Conservation (phyloP, 2,888 invertebrate genomes). For the Notodonta ziczac region DNA sequence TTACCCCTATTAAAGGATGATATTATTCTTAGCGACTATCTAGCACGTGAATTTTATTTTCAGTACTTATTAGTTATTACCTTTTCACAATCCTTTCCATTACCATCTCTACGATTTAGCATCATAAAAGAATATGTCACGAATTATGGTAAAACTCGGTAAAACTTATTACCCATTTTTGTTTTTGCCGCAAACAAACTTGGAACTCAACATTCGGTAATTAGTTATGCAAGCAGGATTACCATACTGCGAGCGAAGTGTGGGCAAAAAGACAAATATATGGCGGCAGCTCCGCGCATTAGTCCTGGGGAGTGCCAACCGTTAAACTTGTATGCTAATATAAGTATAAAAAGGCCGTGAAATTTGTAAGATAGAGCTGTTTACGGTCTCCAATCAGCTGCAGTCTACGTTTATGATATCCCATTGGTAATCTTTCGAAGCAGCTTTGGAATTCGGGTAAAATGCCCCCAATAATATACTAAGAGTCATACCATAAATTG, state of each 20-base stretch:
- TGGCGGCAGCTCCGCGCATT: slow-evolving; percentile 32
- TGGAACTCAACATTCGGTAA: slow-evolving; percentile 19
- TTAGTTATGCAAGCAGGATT: slow-evolving; percentile 39
- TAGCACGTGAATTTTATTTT: too few relatives aligned
- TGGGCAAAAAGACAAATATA: slow-evolving; percentile 40
- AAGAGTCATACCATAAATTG: too few relatives aligned
- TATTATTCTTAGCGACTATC: too few relatives aligned
- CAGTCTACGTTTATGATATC: not conserved
- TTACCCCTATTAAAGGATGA: too few relatives aligned
- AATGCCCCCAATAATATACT: too few relatives aligned
- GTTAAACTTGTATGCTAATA: slow-evolving; percentile 24
- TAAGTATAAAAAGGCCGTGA: slow-evolving; percentile 1
- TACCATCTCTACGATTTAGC: too few relatives aligned
- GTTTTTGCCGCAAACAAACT: slow-evolving; percentile 3
- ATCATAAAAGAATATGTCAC: too few relatives aligned
- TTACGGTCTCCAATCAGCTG: slow-evolving; percentile 11
- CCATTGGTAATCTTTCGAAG: too few relatives aligned
- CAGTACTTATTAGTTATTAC: too few relatives aligned
- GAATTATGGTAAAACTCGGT: slow-evolving; percentile 11
- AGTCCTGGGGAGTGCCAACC: slow-evolving; percentile 19
- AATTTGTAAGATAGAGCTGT: not conserved
- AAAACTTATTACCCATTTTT: not conserved
- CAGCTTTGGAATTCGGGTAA: too few relatives aligned
- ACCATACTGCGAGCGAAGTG: slow-evolving; percentile 36
- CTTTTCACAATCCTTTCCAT: too few relatives aligned